A percentile compares a stretch with the other conserved stretches of the same genome.
Conservation (phyloP, 2,888 invertebrate species). For the Xanthia icteritia region DNA sequence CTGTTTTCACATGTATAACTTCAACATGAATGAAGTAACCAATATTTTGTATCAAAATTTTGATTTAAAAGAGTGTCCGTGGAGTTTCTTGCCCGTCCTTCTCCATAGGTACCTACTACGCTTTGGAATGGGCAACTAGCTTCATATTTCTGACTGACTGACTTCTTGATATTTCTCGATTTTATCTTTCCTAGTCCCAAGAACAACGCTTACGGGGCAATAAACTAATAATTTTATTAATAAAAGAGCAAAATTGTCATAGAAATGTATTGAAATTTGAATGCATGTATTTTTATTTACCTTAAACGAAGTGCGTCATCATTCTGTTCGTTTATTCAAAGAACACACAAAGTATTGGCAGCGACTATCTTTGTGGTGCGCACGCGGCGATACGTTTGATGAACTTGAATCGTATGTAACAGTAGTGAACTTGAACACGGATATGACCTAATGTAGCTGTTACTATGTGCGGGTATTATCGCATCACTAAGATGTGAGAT, state of each 20-base stretch:
- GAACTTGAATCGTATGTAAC: conserved; percentile 40
- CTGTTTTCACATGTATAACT: no score
- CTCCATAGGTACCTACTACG: no score
- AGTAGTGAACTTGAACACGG: conserved; percentile 47
- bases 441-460: conserved; percentile 44
- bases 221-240: background rate
- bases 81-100: no score
- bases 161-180: no score
- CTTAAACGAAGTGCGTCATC: conserved; percentile 33
- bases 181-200: background rate
- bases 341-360: conserved; percentile 56
- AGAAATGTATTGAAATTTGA: background rate
- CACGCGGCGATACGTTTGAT: conserved; percentile 35
- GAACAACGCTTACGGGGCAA: background rate
- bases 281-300: background rate
- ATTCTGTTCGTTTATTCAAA: conserved; percentile 41
- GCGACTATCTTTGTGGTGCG: conserved; percentile 19
- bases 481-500: no score
- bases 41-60: no score
- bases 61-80: no score
- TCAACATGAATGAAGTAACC: no score
- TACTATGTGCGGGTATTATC: conserved; percentile 11
- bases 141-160: no score
- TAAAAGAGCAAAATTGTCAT: background rate
- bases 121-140: no score